These are phyloP conservation scores for Halictus quadricinctus DNA, from an alignment of 2,888 invertebrate genomes.

Conservation along the genomic window DNA sequence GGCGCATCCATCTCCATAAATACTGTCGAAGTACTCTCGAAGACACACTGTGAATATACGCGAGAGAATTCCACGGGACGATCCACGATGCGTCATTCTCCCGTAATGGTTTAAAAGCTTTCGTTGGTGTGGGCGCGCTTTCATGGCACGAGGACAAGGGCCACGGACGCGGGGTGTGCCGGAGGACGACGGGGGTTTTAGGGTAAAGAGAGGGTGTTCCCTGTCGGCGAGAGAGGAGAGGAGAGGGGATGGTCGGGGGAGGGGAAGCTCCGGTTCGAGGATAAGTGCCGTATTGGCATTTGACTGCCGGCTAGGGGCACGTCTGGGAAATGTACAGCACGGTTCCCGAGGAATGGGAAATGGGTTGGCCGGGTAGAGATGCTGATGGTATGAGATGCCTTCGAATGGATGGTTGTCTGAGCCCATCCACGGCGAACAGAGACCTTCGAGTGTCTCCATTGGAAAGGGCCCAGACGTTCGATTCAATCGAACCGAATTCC, in stretches of 20 bases:
- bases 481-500: slow-evolving; percentile 66
- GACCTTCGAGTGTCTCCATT: slow-evolving; percentile 64
- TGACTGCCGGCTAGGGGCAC: slow-evolving; percentile 71
- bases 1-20: slow-evolving; percentile 67
- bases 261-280: slow-evolving; percentile 49
- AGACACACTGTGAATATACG: slow-evolving; percentile 59
- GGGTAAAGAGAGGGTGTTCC: slow-evolving; percentile 1
- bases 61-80: slow-evolving; percentile 61
- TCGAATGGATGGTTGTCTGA: slow-evolving; percentile 71
- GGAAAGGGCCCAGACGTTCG: slow-evolving; percentile 66
- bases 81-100: slow-evolving; percentile 69
- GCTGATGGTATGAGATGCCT: slow-evolving; percentile 69
- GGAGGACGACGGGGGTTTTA: background rate
- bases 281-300: slow-evolving; percentile 75
- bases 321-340: slow-evolving; percentile 71
- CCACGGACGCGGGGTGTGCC: background rate
- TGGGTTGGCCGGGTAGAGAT: slow-evolving; percentile 65
- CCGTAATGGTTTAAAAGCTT: slow-evolving; percentile 75
- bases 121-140: slow-evolving; percentile 43
- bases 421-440: slow-evolving; percentile 60
- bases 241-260: slow-evolving; percentile 10
- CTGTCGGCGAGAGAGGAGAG: background rate
- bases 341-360: slow-evolving; percentile 69
- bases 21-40: slow-evolving; percentile 56
- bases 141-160: background rate